phyloP scores from a whole-genome alignment of 2,888 invertebrate species.

The Prosopocoilus inquinatus region DNA sequence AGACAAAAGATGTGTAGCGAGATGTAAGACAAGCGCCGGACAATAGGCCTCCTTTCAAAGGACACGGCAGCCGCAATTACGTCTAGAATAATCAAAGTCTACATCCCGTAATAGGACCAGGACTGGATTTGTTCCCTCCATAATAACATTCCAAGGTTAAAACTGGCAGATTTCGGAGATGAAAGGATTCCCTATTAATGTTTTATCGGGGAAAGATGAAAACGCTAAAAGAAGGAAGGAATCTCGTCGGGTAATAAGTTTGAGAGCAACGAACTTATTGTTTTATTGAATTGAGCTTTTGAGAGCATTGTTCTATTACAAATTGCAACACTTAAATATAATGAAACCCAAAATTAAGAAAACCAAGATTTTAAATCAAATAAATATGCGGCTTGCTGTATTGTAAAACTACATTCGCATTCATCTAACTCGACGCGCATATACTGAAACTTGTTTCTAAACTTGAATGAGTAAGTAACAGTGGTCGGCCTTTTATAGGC shows the following conservation, averaged over 20 bases:
- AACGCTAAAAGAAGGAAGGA: neutral
- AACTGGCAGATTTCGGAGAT: conserved; percentile 3
- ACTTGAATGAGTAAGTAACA: no score
- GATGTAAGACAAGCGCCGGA: conserved; percentile 36
- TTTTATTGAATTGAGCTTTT: no score
- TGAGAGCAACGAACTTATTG: no score
- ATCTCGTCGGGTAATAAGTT: neutral
- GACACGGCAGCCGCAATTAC: conserved; percentile 49
- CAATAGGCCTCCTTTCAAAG: conserved; percentile 44
- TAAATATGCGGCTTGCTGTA: no score
- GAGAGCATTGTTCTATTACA: no score
- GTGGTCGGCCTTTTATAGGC: no score
- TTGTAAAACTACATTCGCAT: no score
- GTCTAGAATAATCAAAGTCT: conserved; percentile 48
- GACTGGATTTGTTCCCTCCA: conserved; percentile 29
- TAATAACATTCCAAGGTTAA: neutral
- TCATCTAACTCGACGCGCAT: no score
- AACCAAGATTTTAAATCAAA: no score
- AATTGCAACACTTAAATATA: no score
- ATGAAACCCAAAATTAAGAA: no score
- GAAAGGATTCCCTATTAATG: conserved; percentile 5
- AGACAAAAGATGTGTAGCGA: conserved; percentile 24
- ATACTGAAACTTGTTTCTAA: no score
- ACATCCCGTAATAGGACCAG: conserved; percentile 46
- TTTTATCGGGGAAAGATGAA: conserved; percentile 2